A percentile compares a stretch with the other conserved stretches of the same genome.
Conservation (phyloP, 2,113 vertebrate species). For the Onychorhynchus coronatus region DNA sequence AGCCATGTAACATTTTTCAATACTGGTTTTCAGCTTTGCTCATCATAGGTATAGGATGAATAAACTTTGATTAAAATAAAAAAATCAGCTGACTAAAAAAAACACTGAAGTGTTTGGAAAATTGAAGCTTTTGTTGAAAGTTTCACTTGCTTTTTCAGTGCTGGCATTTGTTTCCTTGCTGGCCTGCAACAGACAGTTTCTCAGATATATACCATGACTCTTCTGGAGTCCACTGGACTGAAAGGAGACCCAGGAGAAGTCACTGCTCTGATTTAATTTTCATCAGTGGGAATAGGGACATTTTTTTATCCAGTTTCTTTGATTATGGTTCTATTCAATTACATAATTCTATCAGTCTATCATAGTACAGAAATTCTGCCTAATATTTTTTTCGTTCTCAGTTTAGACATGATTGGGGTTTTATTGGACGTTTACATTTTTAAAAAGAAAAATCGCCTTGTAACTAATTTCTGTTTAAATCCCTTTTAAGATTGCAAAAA, state of each 20-base stretch:
- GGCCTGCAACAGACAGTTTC: neutral
- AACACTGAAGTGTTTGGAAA: accelerated
- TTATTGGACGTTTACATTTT: neutral
- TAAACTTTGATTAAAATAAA: neutral
- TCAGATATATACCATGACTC: neutral
- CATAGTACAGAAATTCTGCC: neutral
- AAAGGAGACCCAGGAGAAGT: neutral
- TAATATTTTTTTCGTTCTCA: neutral
- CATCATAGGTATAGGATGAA: neutral
- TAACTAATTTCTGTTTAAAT: neutral
- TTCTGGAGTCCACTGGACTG: neutral
- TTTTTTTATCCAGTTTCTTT: neutral
- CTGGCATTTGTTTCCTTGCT: neutral
- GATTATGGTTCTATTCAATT: neutral
- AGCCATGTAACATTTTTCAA: neutral
- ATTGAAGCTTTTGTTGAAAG: neutral
- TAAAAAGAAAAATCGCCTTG: neutral
- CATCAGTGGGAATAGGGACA: neutral
- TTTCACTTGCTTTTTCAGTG: neutral
- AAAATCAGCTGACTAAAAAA: neutral
- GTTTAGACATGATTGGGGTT: neutral
- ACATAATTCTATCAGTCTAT: neutral
- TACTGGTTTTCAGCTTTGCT: neutral
- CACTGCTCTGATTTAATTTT: neutral
- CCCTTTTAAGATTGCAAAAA: neutral